Conservation (phyloP, 53 echinoderm and acorn worm genomes). For the Stichopus horrens region DNA sequence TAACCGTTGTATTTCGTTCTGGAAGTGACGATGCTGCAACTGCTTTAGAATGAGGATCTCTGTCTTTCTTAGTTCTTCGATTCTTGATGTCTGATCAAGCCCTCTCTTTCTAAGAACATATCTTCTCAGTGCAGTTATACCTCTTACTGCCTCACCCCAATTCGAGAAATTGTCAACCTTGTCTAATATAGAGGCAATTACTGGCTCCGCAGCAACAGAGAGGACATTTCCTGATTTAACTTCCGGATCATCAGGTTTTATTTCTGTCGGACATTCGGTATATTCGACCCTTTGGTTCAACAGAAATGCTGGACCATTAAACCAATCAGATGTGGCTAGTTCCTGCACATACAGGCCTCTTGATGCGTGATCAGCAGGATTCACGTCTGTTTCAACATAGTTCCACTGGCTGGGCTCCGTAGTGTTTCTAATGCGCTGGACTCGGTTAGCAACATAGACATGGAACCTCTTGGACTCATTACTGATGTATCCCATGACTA, state of each 20-base stretch:
- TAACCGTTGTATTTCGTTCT: conserved; percentile 27
- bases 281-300: conserved; percentile 40
- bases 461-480: conserved; percentile 59
- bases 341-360: conserved; percentile 35
- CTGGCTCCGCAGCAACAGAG: conserved; percentile 5
- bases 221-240: conserved; percentile 43
- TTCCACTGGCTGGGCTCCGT: conserved; percentile 59
- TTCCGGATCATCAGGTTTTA: conserved; percentile 59
- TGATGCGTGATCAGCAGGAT: conserved; percentile 61
- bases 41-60: conserved; percentile 36
- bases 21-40: conserved; percentile 38
- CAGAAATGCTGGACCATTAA: conserved; percentile 53
- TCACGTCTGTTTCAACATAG: conserved; percentile 50
- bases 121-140: conserved; percentile 21
- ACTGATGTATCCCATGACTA: conserved; percentile 61
- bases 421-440: conserved; percentile 52
- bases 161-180: conserved; percentile 40
- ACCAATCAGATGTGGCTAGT: conserved; percentile 41
- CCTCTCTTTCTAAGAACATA: not conserved
- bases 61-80: conserved; percentile 8
- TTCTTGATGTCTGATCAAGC: not conserved
- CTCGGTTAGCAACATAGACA: conserved; percentile 62
- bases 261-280: not conserved
- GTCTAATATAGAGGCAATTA: conserved; percentile 1
- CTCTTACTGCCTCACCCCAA: conserved; percentile 51